These are phyloP conservation scores for Drosophila monieri DNA, from an alignment of 2,888 invertebrate genomes.

Conservation along the genomic window DNA sequence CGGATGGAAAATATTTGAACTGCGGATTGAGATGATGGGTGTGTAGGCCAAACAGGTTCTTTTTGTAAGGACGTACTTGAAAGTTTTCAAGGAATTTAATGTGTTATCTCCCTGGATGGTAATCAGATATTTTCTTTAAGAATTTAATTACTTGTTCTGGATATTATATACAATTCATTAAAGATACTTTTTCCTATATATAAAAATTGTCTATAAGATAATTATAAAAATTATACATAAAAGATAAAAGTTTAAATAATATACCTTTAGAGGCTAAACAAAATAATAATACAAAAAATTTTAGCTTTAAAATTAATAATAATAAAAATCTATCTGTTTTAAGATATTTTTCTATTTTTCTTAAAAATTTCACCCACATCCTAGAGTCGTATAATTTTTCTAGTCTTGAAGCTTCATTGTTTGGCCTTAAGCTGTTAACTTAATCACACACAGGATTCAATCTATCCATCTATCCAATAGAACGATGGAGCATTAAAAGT, in stretches of 20 bases:
- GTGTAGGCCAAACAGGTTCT: background rate
- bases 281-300: too few species aligned
- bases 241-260: too few species aligned
- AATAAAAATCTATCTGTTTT: background rate
- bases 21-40: background rate
- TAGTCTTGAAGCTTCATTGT: background rate
- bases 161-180: too few species aligned
- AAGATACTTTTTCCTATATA: too few species aligned
- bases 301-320: too few species aligned
- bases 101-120: background rate
- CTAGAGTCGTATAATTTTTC: background rate
- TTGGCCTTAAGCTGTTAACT: conserved; percentile 6
- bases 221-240: too few species aligned
- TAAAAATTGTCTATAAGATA: too few species aligned
- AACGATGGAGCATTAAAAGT: conserved; percentile 23
- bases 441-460: conserved; percentile 27
- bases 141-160: background rate
- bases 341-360: background rate
- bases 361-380: background rate
- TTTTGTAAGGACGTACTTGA: background rate
- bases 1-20: background rate
- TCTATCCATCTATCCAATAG: conserved; percentile 1
- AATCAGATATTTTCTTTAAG: background rate
- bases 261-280: too few species aligned
- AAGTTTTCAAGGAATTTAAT: background rate